Percentiles rank a stretch among this genome's conserved stretches.
Conservation (phyloP, 2,113 vertebrate species). For the Zingel zingel region DNA sequence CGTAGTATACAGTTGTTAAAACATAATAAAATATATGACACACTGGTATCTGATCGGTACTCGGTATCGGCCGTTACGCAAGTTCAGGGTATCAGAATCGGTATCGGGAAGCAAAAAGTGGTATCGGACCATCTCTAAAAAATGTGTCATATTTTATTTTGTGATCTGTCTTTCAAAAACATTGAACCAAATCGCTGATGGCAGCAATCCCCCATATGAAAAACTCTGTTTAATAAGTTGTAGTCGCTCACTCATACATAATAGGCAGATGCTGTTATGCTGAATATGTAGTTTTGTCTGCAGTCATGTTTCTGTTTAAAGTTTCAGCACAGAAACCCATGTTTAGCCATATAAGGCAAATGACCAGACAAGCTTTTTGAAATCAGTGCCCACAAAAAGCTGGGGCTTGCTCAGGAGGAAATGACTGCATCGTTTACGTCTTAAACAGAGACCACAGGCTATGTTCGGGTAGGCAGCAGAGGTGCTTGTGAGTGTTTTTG, state of each 20-base stretch:
- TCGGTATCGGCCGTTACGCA: no score
- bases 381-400: conserved; percentile 47
- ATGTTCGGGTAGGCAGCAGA: background rate
- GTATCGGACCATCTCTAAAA: background rate
- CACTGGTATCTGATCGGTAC: no score
- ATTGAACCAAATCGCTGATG: background rate
- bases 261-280: background rate
- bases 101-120: no score
- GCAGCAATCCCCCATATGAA: background rate
- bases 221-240: background rate
- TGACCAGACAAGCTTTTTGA: conserved; percentile 22
- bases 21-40: no score
- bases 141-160: background rate
- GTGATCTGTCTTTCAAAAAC: background rate
- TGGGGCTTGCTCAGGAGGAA: conserved; percentile 51
- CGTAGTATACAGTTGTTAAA: no score
- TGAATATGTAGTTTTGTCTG: conserved; percentile 7
- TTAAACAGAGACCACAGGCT: conserved; percentile 35
- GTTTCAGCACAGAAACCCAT: background rate
- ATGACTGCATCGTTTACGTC: conserved; percentile 38
- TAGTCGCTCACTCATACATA: background rate
- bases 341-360: conserved; percentile 46
- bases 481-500: background rate
- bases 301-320: background rate
- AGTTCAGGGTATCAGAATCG: no score